phyloP scores from a whole-genome alignment of 2,113 vertebrate species.

The Rhinopomastus cyanomelas region DNA sequence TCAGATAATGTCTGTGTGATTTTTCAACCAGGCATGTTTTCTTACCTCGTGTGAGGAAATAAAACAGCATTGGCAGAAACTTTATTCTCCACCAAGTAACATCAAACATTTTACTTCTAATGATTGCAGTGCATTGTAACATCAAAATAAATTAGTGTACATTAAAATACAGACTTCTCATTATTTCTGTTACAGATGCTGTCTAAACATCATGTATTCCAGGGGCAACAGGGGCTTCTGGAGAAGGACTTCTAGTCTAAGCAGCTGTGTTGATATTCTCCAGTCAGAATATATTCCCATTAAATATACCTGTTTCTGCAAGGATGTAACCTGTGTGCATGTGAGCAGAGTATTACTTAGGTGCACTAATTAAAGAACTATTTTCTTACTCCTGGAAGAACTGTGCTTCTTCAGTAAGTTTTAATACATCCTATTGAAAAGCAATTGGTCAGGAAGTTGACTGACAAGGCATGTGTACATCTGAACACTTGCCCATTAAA shows the following conservation, averaged over 20 bases:
- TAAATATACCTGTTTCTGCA: constrained; percentile 29
- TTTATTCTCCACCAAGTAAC: neutral
- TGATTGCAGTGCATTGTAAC: constrained; percentile 43
- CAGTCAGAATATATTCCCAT: constrained; percentile 36
- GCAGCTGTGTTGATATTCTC: constrained; percentile 45
- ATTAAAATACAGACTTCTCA: constrained; percentile 52
- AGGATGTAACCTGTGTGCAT: constrained; percentile 10
- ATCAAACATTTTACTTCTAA: constrained; percentile 44
- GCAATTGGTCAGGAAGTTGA: neutral
- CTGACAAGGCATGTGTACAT: neutral
- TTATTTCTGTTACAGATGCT: constrained; percentile 53
- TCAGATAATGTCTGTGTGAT: neutral
- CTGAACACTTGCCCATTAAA: neutral
- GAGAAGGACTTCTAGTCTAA: constrained; percentile 11
- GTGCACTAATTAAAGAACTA: constrained; percentile 28
- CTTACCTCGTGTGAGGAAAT: constrained; percentile 7
- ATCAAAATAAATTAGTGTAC: constrained; percentile 66
- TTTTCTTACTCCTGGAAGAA: constrained; percentile 34
- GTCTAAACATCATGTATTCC: constrained; percentile 33
- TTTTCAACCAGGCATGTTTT: constrained; percentile 4
- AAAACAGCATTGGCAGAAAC: constrained; percentile 11
- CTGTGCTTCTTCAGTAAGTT: constrained; percentile 5
- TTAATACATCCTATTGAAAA: constrained; percentile 55
- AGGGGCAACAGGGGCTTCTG: neutral
- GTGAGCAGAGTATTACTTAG: constrained; percentile 46